phyloP scores from a whole-genome alignment of 2,888 invertebrate species.

The Aspidapion aeneum region DNA sequence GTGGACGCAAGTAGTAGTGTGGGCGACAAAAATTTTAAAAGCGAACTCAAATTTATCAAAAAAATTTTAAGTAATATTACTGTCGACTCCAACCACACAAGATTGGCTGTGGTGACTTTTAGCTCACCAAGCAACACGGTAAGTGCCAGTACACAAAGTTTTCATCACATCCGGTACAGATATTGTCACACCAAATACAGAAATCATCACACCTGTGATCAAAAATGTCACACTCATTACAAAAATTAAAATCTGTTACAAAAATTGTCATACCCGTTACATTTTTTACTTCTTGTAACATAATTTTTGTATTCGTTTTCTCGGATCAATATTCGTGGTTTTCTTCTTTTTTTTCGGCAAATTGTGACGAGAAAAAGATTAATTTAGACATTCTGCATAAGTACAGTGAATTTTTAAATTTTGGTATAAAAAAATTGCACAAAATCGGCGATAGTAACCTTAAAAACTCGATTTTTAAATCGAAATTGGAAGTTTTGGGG shows the following conservation, averaged over 20 bases:
- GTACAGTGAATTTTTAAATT: constrained; percentile 45
- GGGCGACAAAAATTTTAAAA: constrained; percentile 60
- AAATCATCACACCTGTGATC: too few species aligned
- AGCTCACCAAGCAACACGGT: constrained; percentile 57
- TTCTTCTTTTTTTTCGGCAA: too few species aligned
- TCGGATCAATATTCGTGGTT: too few species aligned
- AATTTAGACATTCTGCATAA: constrained; percentile 34
- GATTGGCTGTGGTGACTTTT: constrained; percentile 63
- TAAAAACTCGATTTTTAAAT: constrained; percentile 47
- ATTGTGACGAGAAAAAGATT: constrained; percentile 31
- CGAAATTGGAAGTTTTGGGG: constrained; percentile 55
- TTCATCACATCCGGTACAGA: too few species aligned
- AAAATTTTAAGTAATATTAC: constrained; percentile 63
- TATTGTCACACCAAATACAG: too few species aligned
- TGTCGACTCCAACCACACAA: constrained; percentile 59
- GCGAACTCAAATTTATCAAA: constrained; percentile 64
- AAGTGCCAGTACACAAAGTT: too few species aligned
- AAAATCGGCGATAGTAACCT: constrained; percentile 32
- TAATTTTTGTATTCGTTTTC: too few species aligned
- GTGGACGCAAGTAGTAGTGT: constrained; percentile 68
- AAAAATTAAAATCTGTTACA: too few species aligned
- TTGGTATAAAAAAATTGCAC: constrained; percentile 41
- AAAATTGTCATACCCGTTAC: too few species aligned
- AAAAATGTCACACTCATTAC: too few species aligned
- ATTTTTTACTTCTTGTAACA: too few species aligned